A percentile compares a stretch with the other conserved stretches of the same genome.
Conservation (phyloP, 1,140 invertebrate genomes). For the Drosophila mojavensis region DNA sequence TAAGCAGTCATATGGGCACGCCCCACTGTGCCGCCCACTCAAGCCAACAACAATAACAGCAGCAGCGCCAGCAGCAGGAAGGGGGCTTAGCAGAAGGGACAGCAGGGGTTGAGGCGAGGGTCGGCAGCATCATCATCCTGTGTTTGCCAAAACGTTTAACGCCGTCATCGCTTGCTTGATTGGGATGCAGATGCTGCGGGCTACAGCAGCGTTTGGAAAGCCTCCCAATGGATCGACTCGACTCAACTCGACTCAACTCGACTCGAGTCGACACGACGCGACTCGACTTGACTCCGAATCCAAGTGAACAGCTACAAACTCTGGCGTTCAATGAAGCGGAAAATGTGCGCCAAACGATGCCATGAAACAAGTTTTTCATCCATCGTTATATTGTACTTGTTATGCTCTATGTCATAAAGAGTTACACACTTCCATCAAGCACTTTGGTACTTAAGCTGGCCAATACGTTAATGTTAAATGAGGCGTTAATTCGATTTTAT, state of each 20-base stretch:
- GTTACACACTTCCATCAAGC: constrained; percentile 22
- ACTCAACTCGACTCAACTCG: constrained; percentile 9
- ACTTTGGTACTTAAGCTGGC: constrained; percentile 1
- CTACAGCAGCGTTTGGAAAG: constrained; percentile 60
- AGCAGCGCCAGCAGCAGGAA: constrained; percentile 4
- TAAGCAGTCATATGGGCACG: constrained; percentile 75
- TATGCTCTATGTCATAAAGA: constrained; percentile 34
- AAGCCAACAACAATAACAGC: constrained; percentile 29
- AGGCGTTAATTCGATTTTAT: constrained; percentile 27
- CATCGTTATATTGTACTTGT: constrained; percentile 23
- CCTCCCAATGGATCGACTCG: constrained; percentile 17
- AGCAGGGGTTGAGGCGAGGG: background rate
- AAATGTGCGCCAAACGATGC: constrained; percentile 77
- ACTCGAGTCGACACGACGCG: constrained; percentile 4
- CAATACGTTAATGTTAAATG: constrained; percentile 12
- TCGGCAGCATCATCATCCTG: constrained; percentile 34
- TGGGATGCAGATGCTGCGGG: constrained; percentile 67
- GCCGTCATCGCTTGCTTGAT: constrained; percentile 67
- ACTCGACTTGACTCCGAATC: background rate
- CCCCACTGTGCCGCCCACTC: constrained; percentile 56
- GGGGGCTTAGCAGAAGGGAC: background rate
- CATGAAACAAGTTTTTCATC: constrained; percentile 70
- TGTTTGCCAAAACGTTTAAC: constrained; percentile 82
- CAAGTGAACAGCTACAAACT: constrained; percentile 40
- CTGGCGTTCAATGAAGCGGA: constrained; percentile 75